phyloP scores from a whole-genome alignment of 2,888 invertebrate genomes.

The Seladonia tumulorum region DNA sequence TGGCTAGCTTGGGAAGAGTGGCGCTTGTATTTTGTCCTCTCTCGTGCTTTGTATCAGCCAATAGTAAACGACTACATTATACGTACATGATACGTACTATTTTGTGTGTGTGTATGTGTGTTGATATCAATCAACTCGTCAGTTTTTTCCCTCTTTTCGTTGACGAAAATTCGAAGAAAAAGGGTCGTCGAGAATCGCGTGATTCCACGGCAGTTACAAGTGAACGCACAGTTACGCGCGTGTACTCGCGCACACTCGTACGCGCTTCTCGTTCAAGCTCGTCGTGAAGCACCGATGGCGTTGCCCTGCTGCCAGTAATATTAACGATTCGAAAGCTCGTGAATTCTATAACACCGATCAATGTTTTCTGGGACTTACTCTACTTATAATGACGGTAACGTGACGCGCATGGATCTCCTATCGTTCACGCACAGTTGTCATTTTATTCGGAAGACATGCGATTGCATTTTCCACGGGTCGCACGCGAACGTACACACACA shows the following conservation, averaged over 20 bases:
- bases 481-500: background rate
- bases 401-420: background rate
- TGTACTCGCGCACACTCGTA: constrained; percentile 1
- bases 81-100: background rate
- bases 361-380: constrained; percentile 9
- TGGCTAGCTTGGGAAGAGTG: constrained; percentile 14
- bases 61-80: constrained; percentile 5
- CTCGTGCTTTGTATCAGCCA: constrained; percentile 39
- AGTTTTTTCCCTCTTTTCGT: background rate
- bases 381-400: background rate
- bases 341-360: constrained; percentile 13
- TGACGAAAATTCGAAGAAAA: constrained; percentile 17
- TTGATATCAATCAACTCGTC: background rate
- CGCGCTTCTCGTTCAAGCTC: constrained; percentile 22
- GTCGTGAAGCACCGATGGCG: constrained; percentile 24
- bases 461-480: background rate
- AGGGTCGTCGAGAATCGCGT: background rate
- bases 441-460: background rate
- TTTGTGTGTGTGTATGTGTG: background rate
- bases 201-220: constrained; percentile 1
- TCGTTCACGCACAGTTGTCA: background rate
- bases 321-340: constrained; percentile 15
- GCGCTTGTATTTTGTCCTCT: constrained; percentile 37
- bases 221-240: background rate
- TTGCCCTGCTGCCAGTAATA: constrained; percentile 33